Percentiles rank a stretch among this genome's conserved stretches.
Conservation (phyloP, 2,797 vertebrate species). For the Tokudaia tokunoshimensis region DNA sequence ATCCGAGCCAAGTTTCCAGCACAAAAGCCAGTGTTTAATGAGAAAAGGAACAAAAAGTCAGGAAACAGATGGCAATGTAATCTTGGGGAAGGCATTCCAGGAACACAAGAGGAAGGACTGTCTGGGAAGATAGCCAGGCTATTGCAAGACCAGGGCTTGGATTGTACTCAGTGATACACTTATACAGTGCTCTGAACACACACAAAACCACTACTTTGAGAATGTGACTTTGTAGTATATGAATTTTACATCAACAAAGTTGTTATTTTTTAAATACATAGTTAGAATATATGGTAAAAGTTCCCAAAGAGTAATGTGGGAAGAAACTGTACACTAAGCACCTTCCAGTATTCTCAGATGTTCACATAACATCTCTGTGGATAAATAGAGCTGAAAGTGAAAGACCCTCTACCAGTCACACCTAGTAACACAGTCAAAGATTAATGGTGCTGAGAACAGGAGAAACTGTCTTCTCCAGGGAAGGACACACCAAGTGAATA, state of each 20-base stretch:
- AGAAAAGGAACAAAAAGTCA: slow-evolving; percentile 46
- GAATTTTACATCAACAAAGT: neutral
- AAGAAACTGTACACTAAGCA: neutral
- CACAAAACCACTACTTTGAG: neutral
- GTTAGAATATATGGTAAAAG: neutral
- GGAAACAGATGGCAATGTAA: slow-evolving; percentile 70
- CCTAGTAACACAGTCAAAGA: neutral
- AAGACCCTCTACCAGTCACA: neutral
- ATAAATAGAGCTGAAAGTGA: neutral
- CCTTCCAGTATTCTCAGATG: neutral
- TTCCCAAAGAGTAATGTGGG: neutral
- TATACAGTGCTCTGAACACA: neutral
- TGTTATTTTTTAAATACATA: neutral
- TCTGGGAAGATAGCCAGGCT: slow-evolving; percentile 10
- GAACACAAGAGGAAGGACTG: neutral
- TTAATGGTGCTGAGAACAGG: neutral
- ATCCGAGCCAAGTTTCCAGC: slow-evolving; percentile 7
- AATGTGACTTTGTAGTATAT: neutral
- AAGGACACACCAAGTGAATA: neutral
- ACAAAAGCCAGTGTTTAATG: slow-evolving; percentile 18
- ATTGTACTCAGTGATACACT: neutral
- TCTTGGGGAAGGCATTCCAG: slow-evolving; percentile 14
- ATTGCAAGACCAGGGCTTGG: neutral
- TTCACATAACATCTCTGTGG: neutral
- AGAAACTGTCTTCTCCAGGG: neutral